A percentile compares a stretch with the other conserved stretches of the same genome.
Conservation (phyloP, 2,797 vertebrate species). For the Sebastes taczanowskii region DNA sequence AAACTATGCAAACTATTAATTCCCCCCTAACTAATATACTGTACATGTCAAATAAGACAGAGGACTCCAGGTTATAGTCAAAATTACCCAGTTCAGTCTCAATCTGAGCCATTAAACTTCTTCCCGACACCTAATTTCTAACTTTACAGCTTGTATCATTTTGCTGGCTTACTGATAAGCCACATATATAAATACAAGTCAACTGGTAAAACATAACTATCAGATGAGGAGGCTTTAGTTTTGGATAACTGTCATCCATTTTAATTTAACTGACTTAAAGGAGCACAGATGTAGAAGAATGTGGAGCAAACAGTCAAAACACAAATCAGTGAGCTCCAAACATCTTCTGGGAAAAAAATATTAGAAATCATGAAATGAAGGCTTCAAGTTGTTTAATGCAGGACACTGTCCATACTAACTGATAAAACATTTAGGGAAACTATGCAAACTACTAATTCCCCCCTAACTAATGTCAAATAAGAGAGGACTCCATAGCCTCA, state of each 20-base stretch:
- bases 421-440: neutral
- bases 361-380: neutral
- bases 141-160: neutral
- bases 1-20: neutral
- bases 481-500: too few relatives aligned
- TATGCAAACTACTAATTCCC: neutral
- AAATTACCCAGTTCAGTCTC: neutral
- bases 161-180: rapidly evolving
- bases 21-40: neutral
- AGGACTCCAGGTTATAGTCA: neutral
- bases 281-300: neutral
- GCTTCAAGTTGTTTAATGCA: neutral
- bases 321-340: neutral
- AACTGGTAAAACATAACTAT: neutral
- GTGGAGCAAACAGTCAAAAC: neutral
- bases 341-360: neutral
- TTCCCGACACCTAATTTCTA: neutral
- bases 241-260: neutral
- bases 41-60: neutral
- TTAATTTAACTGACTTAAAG: neutral
- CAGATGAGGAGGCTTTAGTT: neutral
- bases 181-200: neutral
- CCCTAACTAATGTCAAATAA: neutral
- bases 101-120: neutral
- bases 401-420: neutral